A percentile compares a stretch with the other conserved stretches of the same genome.
Evolutionary conservation across 2,888 invertebrate species (phyloP).

Genomic region (Ecdyonurus torrentis): DNA sequence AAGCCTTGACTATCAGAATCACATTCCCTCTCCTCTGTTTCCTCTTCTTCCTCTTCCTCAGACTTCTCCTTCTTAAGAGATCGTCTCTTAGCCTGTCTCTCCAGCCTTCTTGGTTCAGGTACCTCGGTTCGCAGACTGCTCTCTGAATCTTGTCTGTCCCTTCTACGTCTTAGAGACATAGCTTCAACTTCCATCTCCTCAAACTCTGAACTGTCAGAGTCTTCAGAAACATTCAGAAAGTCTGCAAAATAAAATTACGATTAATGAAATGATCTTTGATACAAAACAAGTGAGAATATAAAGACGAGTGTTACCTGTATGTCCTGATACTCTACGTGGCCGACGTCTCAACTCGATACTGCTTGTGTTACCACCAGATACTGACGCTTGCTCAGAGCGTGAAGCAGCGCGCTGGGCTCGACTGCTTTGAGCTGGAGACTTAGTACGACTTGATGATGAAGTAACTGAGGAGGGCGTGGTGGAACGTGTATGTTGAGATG

Average conservation of each 20-base stretch:
- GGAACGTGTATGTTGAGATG: slow-evolving; percentile 35
- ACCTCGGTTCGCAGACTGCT: neutral
- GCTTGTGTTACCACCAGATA: slow-evolving; percentile 2
- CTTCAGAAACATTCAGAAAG: neutral
- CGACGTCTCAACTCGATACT: slow-evolving; percentile 13
- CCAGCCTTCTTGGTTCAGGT: neutral
- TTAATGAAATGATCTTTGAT: neutral
- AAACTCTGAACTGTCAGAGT: slow-evolving; percentile 9
- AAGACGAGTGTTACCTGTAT: slow-evolving; percentile 13
- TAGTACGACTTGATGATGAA: slow-evolving; percentile 43
- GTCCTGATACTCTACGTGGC: slow-evolving; percentile 15
- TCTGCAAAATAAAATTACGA: slow-evolving; percentile 7
- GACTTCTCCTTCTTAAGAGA: slow-evolving; percentile 11
- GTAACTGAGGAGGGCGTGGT: slow-evolving; percentile 47
- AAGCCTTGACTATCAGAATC: slow-evolving; percentile 7
- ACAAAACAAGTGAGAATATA: neutral
- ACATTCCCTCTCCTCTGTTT: slow-evolving; percentile 9
- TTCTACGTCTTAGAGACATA: slow-evolving; percentile 8
- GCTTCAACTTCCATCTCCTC: slow-evolving; percentile 13
- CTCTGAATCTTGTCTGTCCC: neutral
- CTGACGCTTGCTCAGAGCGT: slow-evolving; percentile 15
- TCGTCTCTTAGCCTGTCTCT: neutral
- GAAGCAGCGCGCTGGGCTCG: slow-evolving; percentile 23
- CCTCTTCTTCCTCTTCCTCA: slow-evolving; percentile 14
- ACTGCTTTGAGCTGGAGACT: slow-evolving; percentile 33